A percentile compares a stretch with the other conserved stretches of the same genome.
phyloP scores from a whole-genome alignment of 2,888 invertebrate genomes.

The Prostheceraeus crozeri region DNA sequence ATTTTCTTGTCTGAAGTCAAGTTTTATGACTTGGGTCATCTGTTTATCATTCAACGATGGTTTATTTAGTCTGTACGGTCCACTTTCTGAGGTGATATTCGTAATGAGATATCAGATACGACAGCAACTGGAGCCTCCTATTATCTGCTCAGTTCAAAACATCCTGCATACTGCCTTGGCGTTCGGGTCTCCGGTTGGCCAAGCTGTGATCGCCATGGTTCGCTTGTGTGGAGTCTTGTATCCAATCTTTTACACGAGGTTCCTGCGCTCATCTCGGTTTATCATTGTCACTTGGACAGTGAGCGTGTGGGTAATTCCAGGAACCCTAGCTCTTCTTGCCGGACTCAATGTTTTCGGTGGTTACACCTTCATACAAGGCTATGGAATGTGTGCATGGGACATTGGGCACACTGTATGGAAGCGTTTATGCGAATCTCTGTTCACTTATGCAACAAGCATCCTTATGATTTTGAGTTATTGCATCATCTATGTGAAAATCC shows the following conservation, averaged over 20 bases:
- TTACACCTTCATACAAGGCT: neutral
- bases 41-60: slow-evolving; percentile 28
- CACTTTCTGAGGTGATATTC: slow-evolving; percentile 12
- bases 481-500: neutral
- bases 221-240: slow-evolving; percentile 19
- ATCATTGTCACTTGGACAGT: slow-evolving; percentile 1
- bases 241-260: slow-evolving; percentile 20
- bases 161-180: slow-evolving; percentile 27
- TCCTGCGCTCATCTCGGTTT: neutral
- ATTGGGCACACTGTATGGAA: slow-evolving; percentile 2
- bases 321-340: slow-evolving; percentile 13
- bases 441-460: neutral
- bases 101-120: neutral
- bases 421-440: neutral
- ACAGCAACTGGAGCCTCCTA: neutral
- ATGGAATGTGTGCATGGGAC: slow-evolving; percentile 29
- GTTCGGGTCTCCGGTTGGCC: slow-evolving; percentile 21
- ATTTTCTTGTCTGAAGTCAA: neutral
- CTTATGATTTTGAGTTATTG: neutral
- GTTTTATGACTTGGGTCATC: slow-evolving; percentile 14
- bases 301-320: slow-evolving; percentile 14
- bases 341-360: slow-evolving; percentile 17
- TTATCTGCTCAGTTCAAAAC: slow-evolving; percentile 21
- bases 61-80: slow-evolving; percentile 27
- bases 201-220: slow-evolving; percentile 27